Conservation (phyloP, 2,888 invertebrate genomes). For the Hypolimnas misippus region DNA sequence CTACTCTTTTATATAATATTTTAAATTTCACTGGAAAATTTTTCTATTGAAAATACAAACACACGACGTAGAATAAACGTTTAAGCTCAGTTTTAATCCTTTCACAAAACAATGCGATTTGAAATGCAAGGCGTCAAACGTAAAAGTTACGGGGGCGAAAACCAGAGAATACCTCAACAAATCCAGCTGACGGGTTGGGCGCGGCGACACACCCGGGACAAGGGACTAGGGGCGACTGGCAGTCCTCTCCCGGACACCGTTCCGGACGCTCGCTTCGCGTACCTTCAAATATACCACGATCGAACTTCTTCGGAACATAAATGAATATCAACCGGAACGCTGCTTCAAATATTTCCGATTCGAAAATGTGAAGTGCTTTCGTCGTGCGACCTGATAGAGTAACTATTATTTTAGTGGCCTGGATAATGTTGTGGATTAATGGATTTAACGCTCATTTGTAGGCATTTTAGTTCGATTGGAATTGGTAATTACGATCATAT, state of each 20-base stretch:
- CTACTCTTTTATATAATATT: not conserved
- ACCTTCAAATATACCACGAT: conserved; percentile 37
- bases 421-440: conserved; percentile 30
- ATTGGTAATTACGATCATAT: conserved; percentile 24
- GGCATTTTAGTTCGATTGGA: conserved; percentile 24
- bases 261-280: conserved; percentile 44
- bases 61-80: not conserved
- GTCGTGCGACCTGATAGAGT: conserved; percentile 26
- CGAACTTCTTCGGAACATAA: conserved; percentile 53
- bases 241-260: conserved; percentile 61
- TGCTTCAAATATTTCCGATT: conserved; percentile 53
- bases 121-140: conserved; percentile 47
- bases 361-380: conserved; percentile 60
- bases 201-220: conserved; percentile 50
- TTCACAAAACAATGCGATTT: conserved; percentile 37
- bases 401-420: conserved; percentile 9
- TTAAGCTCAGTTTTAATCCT: conserved; percentile 24
- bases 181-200: conserved; percentile 50
- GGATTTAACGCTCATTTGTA: conserved; percentile 31
- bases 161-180: conserved; percentile 48
- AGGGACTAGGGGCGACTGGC: conserved; percentile 40
- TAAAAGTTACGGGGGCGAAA: conserved; percentile 55
- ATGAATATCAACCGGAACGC: conserved; percentile 57
- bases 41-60: no score
- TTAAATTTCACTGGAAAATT: no score